phyloP scores from a whole-genome alignment of 2,113 vertebrate species.

The Gasterosteus aculeatus region DNA sequence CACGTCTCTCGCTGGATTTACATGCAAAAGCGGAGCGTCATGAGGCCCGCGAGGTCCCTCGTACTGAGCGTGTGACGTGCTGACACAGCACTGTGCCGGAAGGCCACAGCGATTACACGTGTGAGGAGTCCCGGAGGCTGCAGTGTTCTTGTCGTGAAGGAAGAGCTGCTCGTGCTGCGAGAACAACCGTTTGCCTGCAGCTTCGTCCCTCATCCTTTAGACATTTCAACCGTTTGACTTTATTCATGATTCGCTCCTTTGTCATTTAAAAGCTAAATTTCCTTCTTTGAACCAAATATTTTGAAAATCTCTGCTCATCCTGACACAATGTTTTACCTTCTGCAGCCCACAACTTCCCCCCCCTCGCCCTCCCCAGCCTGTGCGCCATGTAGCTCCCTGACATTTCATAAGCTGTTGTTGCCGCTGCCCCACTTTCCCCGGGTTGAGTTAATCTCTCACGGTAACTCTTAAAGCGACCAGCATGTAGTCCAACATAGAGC shows the following conservation, averaged over 20 bases:
- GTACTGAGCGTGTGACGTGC: neutral
- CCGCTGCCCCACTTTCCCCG: constrained; percentile 61
- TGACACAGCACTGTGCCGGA: neutral
- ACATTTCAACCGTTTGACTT: neutral
- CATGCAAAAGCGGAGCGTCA: neutral
- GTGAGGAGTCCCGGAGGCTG: neutral
- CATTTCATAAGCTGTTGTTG: constrained; percentile 59
- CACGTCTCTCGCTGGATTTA: neutral
- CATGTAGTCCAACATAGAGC: constrained; percentile 4
- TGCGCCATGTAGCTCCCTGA: constrained; percentile 38
- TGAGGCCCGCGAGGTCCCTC: too few species aligned
- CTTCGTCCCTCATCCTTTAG: neutral
- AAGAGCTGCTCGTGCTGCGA: too few species aligned
- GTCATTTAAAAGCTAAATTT: neutral
- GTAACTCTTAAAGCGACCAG: constrained; percentile 60
- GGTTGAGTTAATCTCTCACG: constrained; percentile 63
- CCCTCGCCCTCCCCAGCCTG: neutral
- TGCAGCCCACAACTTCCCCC: neutral
- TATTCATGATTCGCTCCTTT: neutral
- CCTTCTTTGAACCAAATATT: constrained; percentile 1
- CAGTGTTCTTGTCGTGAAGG: neutral
- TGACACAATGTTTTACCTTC: neutral
- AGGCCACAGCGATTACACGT: neutral
- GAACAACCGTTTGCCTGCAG: neutral
- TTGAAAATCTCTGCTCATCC: neutral